These are phyloP conservation scores for Collichthys lucidus DNA, from an alignment of 2,113 vertebrate genomes.

Conservation along the genomic window DNA sequence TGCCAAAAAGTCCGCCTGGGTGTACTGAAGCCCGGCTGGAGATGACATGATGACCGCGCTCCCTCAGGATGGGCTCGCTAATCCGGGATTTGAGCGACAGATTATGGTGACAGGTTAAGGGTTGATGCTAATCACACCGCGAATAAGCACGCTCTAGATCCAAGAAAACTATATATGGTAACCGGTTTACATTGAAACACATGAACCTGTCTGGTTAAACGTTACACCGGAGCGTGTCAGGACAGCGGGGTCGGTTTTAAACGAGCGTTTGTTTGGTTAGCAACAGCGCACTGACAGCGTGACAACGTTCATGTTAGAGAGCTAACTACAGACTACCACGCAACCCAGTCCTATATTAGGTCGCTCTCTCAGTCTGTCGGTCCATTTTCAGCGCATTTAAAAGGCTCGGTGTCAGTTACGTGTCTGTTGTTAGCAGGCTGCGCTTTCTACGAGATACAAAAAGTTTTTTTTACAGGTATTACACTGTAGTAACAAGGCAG, in stretches of 20 bases:
- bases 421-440: not conserved
- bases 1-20: conserved; percentile 83
- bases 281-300: not conserved
- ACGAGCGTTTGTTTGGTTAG: conserved; percentile 31
- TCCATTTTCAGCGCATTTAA: conserved; percentile 19
- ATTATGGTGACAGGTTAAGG: conserved; percentile 64
- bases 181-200: not conserved
- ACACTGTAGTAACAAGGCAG: not conserved
- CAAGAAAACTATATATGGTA: conserved; percentile 21
- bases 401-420: not conserved
- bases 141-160: conserved; percentile 18
- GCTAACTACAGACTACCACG: not conserved
- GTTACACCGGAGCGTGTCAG: not conserved
- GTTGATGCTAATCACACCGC: conserved; percentile 45
- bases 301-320: not conserved
- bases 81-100: conserved; percentile 65
- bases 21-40: conserved; percentile 80
- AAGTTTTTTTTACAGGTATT: not conserved
- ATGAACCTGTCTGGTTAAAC: not conserved
- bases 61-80: conserved; percentile 41
- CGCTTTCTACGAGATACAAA: not conserved
- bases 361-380: no score
- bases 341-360: not conserved
- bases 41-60: conserved; percentile 84
- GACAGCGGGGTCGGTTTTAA: not conserved